phyloP scores from a whole-genome alignment of 2,113 vertebrate species.

The Orientallactaga bullata region DNA sequence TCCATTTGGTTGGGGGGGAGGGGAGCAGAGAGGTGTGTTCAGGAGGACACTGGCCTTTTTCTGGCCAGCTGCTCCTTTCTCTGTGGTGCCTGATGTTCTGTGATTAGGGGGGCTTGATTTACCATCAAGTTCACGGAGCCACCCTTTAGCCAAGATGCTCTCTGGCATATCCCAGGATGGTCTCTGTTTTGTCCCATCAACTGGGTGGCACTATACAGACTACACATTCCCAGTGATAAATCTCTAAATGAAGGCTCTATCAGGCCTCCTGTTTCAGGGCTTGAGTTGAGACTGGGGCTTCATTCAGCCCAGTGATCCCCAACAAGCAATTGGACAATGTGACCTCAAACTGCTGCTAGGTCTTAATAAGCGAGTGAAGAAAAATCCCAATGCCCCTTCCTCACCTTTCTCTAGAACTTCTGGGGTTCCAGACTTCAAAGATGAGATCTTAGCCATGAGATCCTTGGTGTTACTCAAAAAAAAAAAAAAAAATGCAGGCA shows the following conservation, averaged over 20 bases:
- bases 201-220: not conserved
- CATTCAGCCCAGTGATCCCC: not conserved
- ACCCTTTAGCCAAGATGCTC: not conserved
- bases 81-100: not conserved
- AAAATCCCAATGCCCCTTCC: not conserved
- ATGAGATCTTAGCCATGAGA: not conserved
- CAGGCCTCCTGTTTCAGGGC: not conserved
- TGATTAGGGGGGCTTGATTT: not conserved
- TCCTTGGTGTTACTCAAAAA: not conserved
- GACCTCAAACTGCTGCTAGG: not conserved
- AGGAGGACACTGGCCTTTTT: constrained; percentile 27
- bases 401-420: not conserved
- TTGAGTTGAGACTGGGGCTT: not conserved
- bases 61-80: not conserved
- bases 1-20: not conserved
- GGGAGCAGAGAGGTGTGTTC: not conserved
- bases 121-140: constrained; percentile 3
- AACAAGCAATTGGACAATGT: not conserved
- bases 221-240: constrained; percentile 39
- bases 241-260: not conserved
- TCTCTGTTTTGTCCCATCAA: constrained; percentile 50
- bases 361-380: constrained; percentile 2
- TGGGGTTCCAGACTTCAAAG: constrained; percentile 20
- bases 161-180: constrained; percentile 47
- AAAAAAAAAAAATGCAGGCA: not conserved